Base-by-base conservation (phyloP, 2,888 invertebrate genomes). In the Ennomos quercinarius region DNA sequence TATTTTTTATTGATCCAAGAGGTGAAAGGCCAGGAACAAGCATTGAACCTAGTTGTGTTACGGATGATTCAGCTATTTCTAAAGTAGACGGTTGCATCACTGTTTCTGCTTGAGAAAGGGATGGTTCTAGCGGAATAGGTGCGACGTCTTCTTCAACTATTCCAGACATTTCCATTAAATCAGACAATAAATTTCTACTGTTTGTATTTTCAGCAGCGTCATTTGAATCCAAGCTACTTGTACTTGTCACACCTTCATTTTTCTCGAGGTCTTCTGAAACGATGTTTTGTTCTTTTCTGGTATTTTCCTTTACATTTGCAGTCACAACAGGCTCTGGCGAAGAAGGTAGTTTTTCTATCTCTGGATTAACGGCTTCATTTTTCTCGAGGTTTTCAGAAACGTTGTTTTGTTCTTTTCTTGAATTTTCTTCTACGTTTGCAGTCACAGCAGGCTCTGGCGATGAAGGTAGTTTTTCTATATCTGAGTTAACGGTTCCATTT, bases 111-210 rank as follows among this genome's bases (percentile, higher is more conserved):
- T 51, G 10, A 37, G 1, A 8, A n/a, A 44, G 1, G 9, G 11
- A 9, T n/a, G 42, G 11, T 39, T 50, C 38, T 49, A 46, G 40
- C 39, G 58, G 45, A 27, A 61, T 58, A 37, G 76, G 62, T 38
- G 66, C 61, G 5, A 74, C 63, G 55, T 91, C 91, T 63, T 89
- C 89, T 53, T 80, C 73, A 10, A 83, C 82, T 70, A 92, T 92
- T 9, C 92, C 92, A 9, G 91, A 91, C 89, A 92, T 89, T 80
- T 86, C 85, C 92, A 92, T 92, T 63, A 92, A 79, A 72, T 91
- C 91, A 0, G 90, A 91, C 36, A 92, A 63, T 66, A 92, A 80
- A 45, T 89, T 88, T 60, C 78, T 77, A 48, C 67, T 27, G 5
- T 27, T 78, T n/a, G 52, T 27, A 5, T 51, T 46, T 10, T 67